Base-by-base conservation (phyloP, 1,140 invertebrate species). In the Cyphomyrmex costatus region DNA sequence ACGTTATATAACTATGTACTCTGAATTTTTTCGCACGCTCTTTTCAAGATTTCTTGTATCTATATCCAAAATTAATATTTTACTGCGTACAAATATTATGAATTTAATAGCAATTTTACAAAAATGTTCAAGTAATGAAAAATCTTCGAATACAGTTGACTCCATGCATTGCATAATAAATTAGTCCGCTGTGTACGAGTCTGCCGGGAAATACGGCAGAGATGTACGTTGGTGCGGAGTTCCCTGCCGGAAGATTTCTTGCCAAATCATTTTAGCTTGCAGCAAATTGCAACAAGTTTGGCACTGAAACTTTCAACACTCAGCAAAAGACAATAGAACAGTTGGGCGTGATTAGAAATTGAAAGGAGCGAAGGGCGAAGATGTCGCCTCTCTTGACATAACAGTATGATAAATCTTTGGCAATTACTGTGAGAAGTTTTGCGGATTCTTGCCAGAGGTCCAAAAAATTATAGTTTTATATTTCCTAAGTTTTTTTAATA, bases 231-330 rank as follows among this genome's bases (percentile, higher is more conserved):
- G 14, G 61, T 49, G 14, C 24, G 30, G 8, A 79, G 30, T n/a
- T 80, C 70, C 27, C 30, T 68, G 27, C 30, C 46, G 65, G 33
- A 8, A 30, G 65, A 80, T 80, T 80, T 70, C 65, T 70, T 71
- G 49, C 21, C 78, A 56, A 70, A 70, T 76, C 79, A 58, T 58
- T 61, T 33, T 58, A 49, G 27, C 60, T 70, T 58, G 27, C 19
- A 42, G 80, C n/a, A 71, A 74, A 46, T 87, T 66, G 49, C 58
- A 68, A 85, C 51, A 58, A 70, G 61, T 87, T 87, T 53, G 49
- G 19, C 53, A 70, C 27, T 58, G 24, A 74, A 80, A 79, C 56
- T 84, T 84, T 60, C 42, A 46, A 61, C 19, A 70, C 14, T 2
- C 51, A 33, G 27, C 30, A 24, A 65, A 51, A 79, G 77, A 80